Percentiles rank a stretch among this genome's conserved stretches.
Evolutionary conservation across 2,888 invertebrate genomes (phyloP).

Genomic region (Macrostomum cliftonense): DNA sequence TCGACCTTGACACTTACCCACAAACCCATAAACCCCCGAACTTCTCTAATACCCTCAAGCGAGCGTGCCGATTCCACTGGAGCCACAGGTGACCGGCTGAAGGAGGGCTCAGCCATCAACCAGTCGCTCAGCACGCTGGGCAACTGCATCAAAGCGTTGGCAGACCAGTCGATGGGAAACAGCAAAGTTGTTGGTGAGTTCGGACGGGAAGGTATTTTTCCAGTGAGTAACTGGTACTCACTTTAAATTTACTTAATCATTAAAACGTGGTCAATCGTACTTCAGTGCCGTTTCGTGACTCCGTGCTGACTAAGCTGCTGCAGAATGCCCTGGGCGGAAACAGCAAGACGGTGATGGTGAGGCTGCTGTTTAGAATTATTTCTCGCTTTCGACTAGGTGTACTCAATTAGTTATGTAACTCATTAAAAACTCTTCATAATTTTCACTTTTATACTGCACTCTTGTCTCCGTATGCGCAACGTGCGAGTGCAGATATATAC

Average conservation of each 20-base stretch:
- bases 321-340: constrained; percentile 21
- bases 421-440: too few relatives aligned
- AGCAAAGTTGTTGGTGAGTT: constrained; percentile 23
- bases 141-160: constrained; percentile 36
- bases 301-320: constrained; percentile 23
- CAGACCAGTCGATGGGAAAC: constrained; percentile 34
- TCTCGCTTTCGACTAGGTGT: too few relatives aligned
- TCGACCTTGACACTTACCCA: too few relatives aligned
- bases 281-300: constrained; percentile 25
- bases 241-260: too few relatives aligned
- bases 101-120: constrained; percentile 32
- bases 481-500: too few relatives aligned
- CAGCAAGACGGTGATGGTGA: constrained; percentile 33
- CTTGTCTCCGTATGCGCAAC: too few relatives aligned
- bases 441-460: too few relatives aligned
- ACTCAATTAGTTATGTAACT: too few relatives aligned
- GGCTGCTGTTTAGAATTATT: not conserved
- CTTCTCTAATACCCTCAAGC: constrained; percentile 14
- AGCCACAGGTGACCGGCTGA: constrained; percentile 31
- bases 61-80: constrained; percentile 31
- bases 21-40: too few relatives aligned
- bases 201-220: too few relatives aligned
- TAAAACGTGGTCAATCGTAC: too few relatives aligned
- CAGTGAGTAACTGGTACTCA: too few relatives aligned
- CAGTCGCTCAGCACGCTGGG: constrained; percentile 32